Conservation (phyloP, 2,113 vertebrate species). For the Carassius auratus region DNA sequence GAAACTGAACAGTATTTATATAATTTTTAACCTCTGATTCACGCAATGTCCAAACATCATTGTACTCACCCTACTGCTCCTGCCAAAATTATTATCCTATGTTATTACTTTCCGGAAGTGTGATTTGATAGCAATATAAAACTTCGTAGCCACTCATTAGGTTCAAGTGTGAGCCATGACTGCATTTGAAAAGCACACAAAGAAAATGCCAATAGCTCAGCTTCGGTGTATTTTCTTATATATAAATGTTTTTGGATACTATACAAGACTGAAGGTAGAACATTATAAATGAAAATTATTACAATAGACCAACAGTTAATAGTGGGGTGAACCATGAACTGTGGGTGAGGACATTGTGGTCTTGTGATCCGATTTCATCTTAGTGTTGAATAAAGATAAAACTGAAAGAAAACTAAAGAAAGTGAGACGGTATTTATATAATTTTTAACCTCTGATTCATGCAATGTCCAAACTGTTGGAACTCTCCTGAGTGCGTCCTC, state of each 20-base stretch:
- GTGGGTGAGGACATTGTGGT: constrained; percentile 51
- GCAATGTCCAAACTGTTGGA: no score
- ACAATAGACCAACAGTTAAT: not conserved
- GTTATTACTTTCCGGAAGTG: constrained; percentile 62
- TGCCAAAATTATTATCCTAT: constrained; percentile 73
- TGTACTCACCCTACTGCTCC: constrained; percentile 44
- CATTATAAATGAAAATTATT: not conserved
- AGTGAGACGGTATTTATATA: no score
- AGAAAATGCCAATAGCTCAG: not conserved
- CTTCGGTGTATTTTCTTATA: not conserved
- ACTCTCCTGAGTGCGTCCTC: no score
- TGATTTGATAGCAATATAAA: constrained; percentile 48
- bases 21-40: no score
- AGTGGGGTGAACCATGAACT: not conserved
- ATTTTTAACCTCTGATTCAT: no score
- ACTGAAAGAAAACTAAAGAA: not conserved
- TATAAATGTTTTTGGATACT: not conserved
- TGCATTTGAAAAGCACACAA: not conserved
- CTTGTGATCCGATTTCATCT: constrained; percentile 76
- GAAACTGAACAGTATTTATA: no score
- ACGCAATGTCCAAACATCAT: no score
- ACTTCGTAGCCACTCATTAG: constrained; percentile 34
- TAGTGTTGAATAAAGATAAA: constrained; percentile 79
- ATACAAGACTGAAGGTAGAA: not conserved
- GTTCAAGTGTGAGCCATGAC: constrained; percentile 16